Evolutionary conservation across 2,113 vertebrate genomes (phyloP), one percentile per base, ranked within the genome.

Genomic region (Oryzias melastigma): DNA sequence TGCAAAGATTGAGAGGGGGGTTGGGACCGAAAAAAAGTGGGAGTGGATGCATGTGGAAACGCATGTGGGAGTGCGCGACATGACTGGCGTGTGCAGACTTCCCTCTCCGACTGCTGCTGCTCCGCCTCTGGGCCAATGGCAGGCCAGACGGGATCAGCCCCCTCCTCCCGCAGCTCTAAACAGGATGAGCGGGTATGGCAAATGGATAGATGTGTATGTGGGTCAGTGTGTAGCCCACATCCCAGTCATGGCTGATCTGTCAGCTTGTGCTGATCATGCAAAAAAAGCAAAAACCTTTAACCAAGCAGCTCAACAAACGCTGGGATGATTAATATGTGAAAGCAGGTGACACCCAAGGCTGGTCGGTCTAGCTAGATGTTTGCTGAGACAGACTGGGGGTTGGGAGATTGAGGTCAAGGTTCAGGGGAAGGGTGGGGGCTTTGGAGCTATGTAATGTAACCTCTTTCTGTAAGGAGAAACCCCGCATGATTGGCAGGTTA

Each of bases 391-490:
- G 24, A 61, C 17, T 55, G 52, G 76, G 68, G 49, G 56, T 8
- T 61, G 47, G 64, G 64, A 41, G 52, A 64, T 57, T 59, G 48
- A 48, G 80, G 78, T 82, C 59, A 88, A 17, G 56, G 80, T 71
- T 83, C 77, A 80, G 42, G 45, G 44, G 49, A 45, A 63, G 50
- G 42, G 40, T 43, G 42, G 71, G 55, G 62, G 44, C 19, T 62
- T 50, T 56, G n/a, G 18, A 57, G 55, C 50, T 13, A 7, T 86
- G 79, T 77, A 81, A 85, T 35, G 10, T 22, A 65, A 83, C 50
- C 81, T 72, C 69, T 73, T 67, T 61, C 65, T 75, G 71, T 71
- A 83, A 80, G 67, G 55, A 73, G 70, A 85, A 65, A 77, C 70
- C 68, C 46, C 3, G 24, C 57, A 76, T 73, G 82, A 83, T 81